Base-by-base conservation (phyloP, 1,140 invertebrate species). In the Drosophila pruinosa region DNA sequence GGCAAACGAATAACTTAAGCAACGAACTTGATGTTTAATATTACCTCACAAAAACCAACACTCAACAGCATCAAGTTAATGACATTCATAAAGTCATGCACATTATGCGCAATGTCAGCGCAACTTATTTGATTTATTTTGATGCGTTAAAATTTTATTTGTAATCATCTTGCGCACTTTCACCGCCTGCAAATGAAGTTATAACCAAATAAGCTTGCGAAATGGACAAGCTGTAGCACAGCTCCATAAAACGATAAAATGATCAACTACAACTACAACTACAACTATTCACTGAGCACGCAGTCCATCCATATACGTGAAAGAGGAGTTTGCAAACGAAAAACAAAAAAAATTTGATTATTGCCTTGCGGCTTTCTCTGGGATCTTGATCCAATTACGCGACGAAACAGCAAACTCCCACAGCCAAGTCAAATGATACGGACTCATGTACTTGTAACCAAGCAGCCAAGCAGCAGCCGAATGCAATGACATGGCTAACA, bases 201-300 rank as follows among this genome's bases (percentile, higher is more conserved):
- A 86, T 86, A 86, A 88, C 81, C 81, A 86, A 88, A 81, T 75
- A 86, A 63, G 77, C 64, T 75, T 31, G 48, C 43, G 39, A 79
- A 38, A 61, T 58, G 70, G 54, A 54, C 63, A 53, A 19, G 58
- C 50, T 36, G 12, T 53, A 7, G 26, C 38, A 17, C 8, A 12
- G 21, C 31, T 14, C 67, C 71, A 78, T 78, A 71, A 86, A 83
- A 43, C 22, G 22, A 47, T 47, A 45, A 58, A 17, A 45, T 31
- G 59, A 52, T 36, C 39, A 53, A 53, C 54, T 38, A 24, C 45
- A 52, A 52, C 45, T 39, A 14, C 17, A 36, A 36, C 3, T 15
- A 38, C 3, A 28, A 19, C 7, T 58, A 31, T 21, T 61, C 24
- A 31, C n/a, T 26, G 43, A 31, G 14, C 22, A 43, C 26, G 15